A percentile compares a stretch with the other conserved stretches of the same genome.
These are phyloP conservation scores for Tautogolabrus adspersus DNA, from an alignment of 2,113 vertebrate genomes.

Conservation along the genomic window DNA sequence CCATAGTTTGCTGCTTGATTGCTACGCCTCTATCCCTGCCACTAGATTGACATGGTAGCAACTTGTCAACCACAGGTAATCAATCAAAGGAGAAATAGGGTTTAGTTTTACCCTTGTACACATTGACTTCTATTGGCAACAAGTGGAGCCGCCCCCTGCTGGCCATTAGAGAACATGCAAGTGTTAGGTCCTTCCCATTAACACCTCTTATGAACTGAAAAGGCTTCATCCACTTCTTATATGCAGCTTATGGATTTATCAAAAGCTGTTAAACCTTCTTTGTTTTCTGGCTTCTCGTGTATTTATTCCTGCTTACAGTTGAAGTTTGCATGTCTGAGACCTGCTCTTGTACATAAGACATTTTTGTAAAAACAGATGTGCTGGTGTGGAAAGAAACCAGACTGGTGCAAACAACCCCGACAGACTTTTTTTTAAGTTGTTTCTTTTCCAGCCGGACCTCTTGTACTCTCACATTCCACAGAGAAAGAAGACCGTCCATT, in stretches of 20 bases:
- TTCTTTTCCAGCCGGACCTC: slow-evolving; percentile 54
- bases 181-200: too few species aligned
- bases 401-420: not conserved
- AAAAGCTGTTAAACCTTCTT: slow-evolving; percentile 15
- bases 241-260: not conserved
- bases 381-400: slow-evolving; percentile 21
- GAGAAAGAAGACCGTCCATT: slow-evolving; percentile 38
- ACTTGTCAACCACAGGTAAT: too few species aligned
- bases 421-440: not conserved
- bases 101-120: too few species aligned
- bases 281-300: slow-evolving; percentile 31
- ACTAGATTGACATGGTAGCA: too few species aligned
- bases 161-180: too few species aligned
- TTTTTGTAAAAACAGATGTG: slow-evolving; percentile 34
- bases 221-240: not conserved
- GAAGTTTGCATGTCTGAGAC: slow-evolving; percentile 72
- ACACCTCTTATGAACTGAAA: not conserved
- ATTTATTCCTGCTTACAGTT: slow-evolving; percentile 67
- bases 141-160: too few species aligned
- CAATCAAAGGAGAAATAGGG: too few species aligned
- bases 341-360: slow-evolving; percentile 46
- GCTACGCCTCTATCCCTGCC: too few species aligned
- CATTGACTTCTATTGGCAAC: too few species aligned
- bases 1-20: too few species aligned
- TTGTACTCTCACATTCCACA: slow-evolving; percentile 74